phyloP scores from a whole-genome alignment of 2,113 vertebrate genomes.

The Sporophila hypoxantha region DNA sequence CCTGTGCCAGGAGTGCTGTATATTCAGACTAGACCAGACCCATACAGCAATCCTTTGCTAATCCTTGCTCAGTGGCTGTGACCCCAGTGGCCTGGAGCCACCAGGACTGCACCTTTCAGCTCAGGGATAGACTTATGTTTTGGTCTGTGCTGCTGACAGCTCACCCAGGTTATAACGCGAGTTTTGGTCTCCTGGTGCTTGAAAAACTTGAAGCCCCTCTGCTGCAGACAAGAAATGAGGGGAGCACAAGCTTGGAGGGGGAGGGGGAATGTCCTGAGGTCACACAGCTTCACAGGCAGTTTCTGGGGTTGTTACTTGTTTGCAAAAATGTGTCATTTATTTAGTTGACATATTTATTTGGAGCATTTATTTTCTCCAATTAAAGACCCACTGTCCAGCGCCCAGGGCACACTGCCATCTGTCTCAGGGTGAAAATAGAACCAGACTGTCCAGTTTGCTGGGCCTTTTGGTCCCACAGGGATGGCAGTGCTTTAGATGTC shows the following conservation, averaged over 20 bases:
- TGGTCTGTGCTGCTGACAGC: not conserved
- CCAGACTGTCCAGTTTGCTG: slow-evolving; percentile 19
- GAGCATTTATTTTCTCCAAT: slow-evolving; percentile 60
- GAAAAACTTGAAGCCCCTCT: not conserved
- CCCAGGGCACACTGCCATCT: slow-evolving; percentile 45
- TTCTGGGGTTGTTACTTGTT: slow-evolving; percentile 39
- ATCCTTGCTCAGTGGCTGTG: not conserved
- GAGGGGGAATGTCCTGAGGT: slow-evolving; percentile 28
- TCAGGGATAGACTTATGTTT: not conserved
- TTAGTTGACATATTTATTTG: slow-evolving; percentile 64
- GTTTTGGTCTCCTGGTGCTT: not conserved
- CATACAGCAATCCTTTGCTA: not conserved
- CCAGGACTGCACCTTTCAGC: not conserved
- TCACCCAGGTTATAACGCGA: fast-evolving
- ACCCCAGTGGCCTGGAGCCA: not conserved
- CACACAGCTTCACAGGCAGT: not conserved
- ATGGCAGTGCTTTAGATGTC: not conserved
- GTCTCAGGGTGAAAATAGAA: slow-evolving; percentile 20
- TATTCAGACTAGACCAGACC: not conserved
- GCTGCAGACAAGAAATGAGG: not conserved
- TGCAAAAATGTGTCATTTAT: slow-evolving; percentile 41
- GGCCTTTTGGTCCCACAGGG: slow-evolving; percentile 13
- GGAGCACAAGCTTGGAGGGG: not conserved
- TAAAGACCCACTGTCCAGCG: slow-evolving; percentile 32
- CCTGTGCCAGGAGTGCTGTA: not conserved